Evolutionary conservation across 2,113 vertebrate species (phyloP).

Genomic region (Lophura nycthemera): DNA sequence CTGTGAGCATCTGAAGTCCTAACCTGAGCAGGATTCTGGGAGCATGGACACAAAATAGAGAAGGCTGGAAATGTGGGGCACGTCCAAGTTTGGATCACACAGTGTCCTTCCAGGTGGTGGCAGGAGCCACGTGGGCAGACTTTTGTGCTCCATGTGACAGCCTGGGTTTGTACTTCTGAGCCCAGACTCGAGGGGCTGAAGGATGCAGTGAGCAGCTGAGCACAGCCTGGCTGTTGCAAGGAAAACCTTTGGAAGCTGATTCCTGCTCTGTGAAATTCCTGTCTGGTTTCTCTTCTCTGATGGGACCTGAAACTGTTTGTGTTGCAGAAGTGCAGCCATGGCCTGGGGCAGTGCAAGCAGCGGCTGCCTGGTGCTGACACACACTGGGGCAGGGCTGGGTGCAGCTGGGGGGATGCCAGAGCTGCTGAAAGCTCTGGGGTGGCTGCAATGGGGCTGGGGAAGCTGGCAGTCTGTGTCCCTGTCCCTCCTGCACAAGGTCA

Average conservation of each 20-base stretch:
- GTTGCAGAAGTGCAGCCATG: neutral
- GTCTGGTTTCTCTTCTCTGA: neutral
- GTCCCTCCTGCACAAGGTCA: neutral
- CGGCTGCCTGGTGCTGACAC: neutral
- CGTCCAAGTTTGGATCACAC: neutral
- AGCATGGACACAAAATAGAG: rapidly evolving
- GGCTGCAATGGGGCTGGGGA: neutral
- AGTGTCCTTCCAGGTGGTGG: neutral
- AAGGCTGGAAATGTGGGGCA: neutral
- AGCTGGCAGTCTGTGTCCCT: rapidly evolving
- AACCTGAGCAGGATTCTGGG: neutral
- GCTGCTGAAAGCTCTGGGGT: neutral
- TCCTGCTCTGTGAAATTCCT: neutral
- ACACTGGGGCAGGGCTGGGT: neutral
- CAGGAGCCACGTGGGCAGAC: neutral
- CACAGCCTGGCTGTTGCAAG: neutral
- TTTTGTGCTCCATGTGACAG: neutral
- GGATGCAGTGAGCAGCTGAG: neutral
- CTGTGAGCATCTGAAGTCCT: neutral
- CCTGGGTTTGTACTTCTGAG: neutral
- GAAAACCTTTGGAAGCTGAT: neutral
- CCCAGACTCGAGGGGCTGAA: neutral
- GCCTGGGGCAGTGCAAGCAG: neutral
- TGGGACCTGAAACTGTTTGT: neutral
- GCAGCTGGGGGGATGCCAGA: neutral